Base-by-base conservation (phyloP, 1,140 invertebrate species). In the Trachymyrmex cornetzi region DNA sequence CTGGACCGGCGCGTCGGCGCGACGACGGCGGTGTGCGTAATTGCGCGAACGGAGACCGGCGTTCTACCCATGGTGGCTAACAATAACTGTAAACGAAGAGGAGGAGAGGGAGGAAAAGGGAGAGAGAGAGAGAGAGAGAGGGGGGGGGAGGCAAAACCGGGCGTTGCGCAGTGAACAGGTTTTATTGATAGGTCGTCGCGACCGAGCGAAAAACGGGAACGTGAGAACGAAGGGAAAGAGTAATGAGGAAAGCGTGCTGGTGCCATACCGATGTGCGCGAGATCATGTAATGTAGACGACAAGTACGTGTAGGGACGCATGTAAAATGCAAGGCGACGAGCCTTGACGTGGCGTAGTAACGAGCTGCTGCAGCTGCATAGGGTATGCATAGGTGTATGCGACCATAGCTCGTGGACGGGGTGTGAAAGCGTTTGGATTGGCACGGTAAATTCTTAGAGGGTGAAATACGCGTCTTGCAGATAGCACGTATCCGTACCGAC, bases 311-410 rank as follows among this genome's bases (percentile, higher is more conserved):
- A 88, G 89, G 64, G 85, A 85, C 90, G 89, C 91, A 91, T 92
- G 86, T 88, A 91, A 92, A 91, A 90, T 89, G 89, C 86, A 91
- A 91, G 86, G 89, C 90, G 87, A 89, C 88, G 67, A 88, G 87
- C 77, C 87, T 88, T 86, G 89, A 90, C 77, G 89, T 90, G 89
- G 86, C 86, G 71, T 79, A 79, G 86, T 88, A 90, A 90, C 89
- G 89, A 90, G 85, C 80, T 81, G 81, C 89, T 71, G 86, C 77
- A 81, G 86, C 77, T 90, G 81, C 89, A 88, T 75, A 84, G 88
- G 88, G 80, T 87, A 89, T 85, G 88, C 85, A 90, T 86, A 89
- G 88, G 77, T 77, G 48, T 87, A 38, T 57, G 88, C 81, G 69
- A 38, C 59, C 69, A 66, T 57, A 63, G 44, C n/a, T 63, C 59